Evolutionary conservation across 2,797 vertebrate genomes (phyloP), one percentile per base, ranked within the genome.

Genomic region (Pseudochaenichthys georgianus): DNA sequence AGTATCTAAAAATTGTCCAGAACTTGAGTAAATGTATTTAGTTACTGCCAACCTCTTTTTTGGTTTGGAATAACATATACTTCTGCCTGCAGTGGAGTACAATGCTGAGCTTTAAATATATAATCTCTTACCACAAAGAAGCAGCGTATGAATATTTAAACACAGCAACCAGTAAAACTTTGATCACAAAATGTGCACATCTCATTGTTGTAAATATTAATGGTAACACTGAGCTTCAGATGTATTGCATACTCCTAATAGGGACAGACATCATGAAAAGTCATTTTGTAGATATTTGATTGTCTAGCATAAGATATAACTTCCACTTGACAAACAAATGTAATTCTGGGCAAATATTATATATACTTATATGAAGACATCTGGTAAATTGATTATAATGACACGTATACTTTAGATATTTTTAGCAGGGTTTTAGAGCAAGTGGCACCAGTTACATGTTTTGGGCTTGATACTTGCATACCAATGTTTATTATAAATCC

Each of bases 51-150:
- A 28, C 28, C 28, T 28, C 28, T 28, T 28, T 28, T 28, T 28
- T 28, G 28, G 52, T 64, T 67, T 4, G 38, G 34, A 54, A 72
- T 10, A 62, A 19, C 65, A 58, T 41, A 54, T 3, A 53, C 28
- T 28, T 71, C 62, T 67, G 45, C 31, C 54, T 51, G 34, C 48
- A 64, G 51, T 9, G 9, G 61, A 54, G 50, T 2, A 41, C 19
- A 70, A 77, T 19, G 3, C 59, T 19, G 45, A 67, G 15, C 15
- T 66, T 69, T 77, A 71, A 73, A 80, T 66, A 55, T 51, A 68
- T 59, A 15, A 73, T 61, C 53, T 28, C 43, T n/a, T 1, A 41
- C 47, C 54, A 58, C 28, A 59, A 42, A 42, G 4, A 43, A 67
- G 62, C 47, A 23, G 31, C 15, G 3, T 17, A 34, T 70, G 41